Conservation (phyloP, 1,140 invertebrate genomes). For the Proctacanthus coquilletti region DNA sequence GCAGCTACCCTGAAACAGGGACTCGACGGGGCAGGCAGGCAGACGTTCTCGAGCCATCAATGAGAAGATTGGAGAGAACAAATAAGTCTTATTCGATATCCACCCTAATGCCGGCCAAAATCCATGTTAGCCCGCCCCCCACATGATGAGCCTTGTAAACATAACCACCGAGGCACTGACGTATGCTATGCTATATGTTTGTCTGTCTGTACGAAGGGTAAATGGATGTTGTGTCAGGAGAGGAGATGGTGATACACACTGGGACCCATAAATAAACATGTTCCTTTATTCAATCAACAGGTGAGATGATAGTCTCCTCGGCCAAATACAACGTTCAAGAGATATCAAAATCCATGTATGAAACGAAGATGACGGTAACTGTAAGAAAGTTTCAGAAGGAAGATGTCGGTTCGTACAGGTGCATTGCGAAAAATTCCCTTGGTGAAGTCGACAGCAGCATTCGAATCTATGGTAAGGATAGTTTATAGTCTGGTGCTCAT, state of each 20-base stretch:
- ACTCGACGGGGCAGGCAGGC: too few relatives aligned
- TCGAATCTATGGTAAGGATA: conserved; percentile 66
- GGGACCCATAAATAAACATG: too few relatives aligned
- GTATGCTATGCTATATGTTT: neutral
- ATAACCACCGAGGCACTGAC: neutral
- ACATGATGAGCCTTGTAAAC: conserved; percentile 1
- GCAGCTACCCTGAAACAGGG: too few relatives aligned
- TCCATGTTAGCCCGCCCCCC: neutral
- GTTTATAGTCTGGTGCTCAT: conserved; percentile 6
- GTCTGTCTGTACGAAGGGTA: neutral
- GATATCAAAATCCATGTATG: conserved; percentile 54
- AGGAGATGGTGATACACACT: too few relatives aligned
- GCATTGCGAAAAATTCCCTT: conserved; percentile 80
- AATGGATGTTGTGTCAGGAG: too few relatives aligned
- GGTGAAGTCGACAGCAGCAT: conserved; percentile 81
- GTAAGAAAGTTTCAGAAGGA: conserved; percentile 60
- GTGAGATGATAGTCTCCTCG: conserved; percentile 69
- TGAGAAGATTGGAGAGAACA: too few relatives aligned
- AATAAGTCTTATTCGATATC: too few relatives aligned
- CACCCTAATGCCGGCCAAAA: too few relatives aligned
- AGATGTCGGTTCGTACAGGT: conserved; percentile 75
- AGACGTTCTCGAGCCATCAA: too few relatives aligned
- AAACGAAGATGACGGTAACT: conserved; percentile 67
- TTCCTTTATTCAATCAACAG: conserved; percentile 32
- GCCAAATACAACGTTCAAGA: conserved; percentile 67